Evolutionary conservation across 2,888 invertebrate species (phyloP).

Genomic region (Himalopsyche tibetana): DNA sequence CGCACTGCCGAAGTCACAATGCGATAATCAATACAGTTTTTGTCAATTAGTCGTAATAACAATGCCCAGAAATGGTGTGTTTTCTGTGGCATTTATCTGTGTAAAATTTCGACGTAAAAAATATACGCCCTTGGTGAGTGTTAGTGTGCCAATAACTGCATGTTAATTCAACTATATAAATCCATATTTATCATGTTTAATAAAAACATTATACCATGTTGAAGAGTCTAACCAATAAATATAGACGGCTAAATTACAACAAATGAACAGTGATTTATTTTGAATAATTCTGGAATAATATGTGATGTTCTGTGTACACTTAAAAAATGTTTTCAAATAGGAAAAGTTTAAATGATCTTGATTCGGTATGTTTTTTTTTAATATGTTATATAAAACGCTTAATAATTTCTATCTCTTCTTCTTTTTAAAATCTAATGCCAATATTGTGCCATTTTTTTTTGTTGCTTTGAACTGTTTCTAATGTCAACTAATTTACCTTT

Average conservation of each 20-base stretch:
- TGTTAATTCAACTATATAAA: not conserved
- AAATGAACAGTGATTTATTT: not conserved
- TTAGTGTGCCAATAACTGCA: not conserved
- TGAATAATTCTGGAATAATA: not conserved
- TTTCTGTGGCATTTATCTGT: not conserved
- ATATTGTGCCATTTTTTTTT: too few relatives aligned
- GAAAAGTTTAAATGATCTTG: constrained; percentile 40
- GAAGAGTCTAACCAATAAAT: not conserved
- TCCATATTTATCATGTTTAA: not conserved
- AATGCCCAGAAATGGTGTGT: not conserved
- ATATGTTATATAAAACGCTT: too few relatives aligned
- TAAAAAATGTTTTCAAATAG: constrained; percentile 1
- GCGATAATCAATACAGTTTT: too few relatives aligned
- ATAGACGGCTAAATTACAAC: not conserved
- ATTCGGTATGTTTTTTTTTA: constrained; percentile 17
- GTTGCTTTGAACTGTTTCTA: too few relatives aligned
- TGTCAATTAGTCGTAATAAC: not conserved
- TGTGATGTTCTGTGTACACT: not conserved
- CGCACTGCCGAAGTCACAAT: too few relatives aligned
- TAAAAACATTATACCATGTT: not conserved
- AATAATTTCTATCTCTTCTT: too few relatives aligned
- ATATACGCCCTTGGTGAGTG: constrained; percentile 32
- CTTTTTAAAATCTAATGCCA: too few relatives aligned
- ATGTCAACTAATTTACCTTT: too few relatives aligned
- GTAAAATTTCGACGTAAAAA: constrained; percentile 36